A percentile compares a stretch with the other conserved stretches of the same genome.
phyloP scores from a whole-genome alignment of 2,113 vertebrate species.

The Seriola aureovittata region DNA sequence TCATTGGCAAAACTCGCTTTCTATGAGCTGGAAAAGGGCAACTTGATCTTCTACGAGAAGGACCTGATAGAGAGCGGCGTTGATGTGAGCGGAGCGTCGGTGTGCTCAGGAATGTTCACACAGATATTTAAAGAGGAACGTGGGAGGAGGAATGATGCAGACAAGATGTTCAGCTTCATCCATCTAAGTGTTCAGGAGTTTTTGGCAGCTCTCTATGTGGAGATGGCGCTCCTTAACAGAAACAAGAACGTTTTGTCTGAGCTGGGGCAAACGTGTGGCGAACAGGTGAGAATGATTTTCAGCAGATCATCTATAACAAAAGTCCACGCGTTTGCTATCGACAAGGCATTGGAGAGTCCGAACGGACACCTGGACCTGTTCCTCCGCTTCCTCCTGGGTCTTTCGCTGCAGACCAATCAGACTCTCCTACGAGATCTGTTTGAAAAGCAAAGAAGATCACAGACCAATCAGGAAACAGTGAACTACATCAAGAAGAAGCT shows the following conservation, averaged over 20 bases:
- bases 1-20: neutral
- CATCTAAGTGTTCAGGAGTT: slow-evolving; percentile 50
- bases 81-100: neutral
- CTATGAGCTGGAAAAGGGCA: neutral
- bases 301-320: too few species aligned
- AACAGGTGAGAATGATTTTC: too few species aligned
- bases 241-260: too few species aligned
- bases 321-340: neutral
- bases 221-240: too few species aligned
- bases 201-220: slow-evolving; percentile 35
- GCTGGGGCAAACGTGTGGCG: too few species aligned
- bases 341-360: slow-evolving; percentile 26
- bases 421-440: neutral
- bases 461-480: neutral
- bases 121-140: slow-evolving; percentile 9
- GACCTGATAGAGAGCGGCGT: neutral
- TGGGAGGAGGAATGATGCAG: neutral
- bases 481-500: slow-evolving; percentile 29
- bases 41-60: slow-evolving; percentile 3
- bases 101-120: slow-evolving; percentile 12
- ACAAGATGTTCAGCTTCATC: slow-evolving; percentile 22
- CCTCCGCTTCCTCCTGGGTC: slow-evolving; percentile 40
- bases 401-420: slow-evolving; percentile 17
- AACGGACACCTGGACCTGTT: slow-evolving; percentile 38
- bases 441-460: neutral